Evolutionary conservation across 2,888 invertebrate species (phyloP).

Genomic region (Diadegma fenestrale): DNA sequence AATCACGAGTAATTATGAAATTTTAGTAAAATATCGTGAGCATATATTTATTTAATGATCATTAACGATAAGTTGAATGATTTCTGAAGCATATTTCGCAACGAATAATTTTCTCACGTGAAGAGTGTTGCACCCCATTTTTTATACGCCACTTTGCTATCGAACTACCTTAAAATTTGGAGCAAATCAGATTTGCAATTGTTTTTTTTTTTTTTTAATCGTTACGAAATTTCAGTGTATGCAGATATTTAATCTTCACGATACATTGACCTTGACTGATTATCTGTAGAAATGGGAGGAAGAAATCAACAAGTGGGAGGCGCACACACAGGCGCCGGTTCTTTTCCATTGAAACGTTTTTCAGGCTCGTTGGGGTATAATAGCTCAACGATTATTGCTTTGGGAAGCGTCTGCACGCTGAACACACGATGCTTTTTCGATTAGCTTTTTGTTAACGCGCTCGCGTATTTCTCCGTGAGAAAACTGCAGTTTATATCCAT

Average conservation of each 20-base stretch:
- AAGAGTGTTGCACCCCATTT: too few relatives aligned
- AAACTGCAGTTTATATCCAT: not conserved
- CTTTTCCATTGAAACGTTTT: constrained; percentile 17
- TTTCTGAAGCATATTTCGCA: too few relatives aligned
- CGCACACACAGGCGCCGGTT: constrained; percentile 16
- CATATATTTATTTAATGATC: too few relatives aligned
- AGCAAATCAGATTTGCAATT: not conserved
- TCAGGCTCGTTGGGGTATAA: constrained; percentile 20
- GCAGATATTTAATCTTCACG: not conserved
- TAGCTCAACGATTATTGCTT: not conserved
- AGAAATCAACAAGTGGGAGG: constrained; percentile 34
- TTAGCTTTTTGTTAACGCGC: not conserved
- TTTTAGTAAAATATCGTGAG: too few relatives aligned
- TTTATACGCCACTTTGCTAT: too few relatives aligned
- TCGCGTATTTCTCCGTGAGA: constrained; percentile 1
- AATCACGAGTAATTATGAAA: too few relatives aligned
- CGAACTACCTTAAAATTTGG: too few relatives aligned
- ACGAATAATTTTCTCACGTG: too few relatives aligned
- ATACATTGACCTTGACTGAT: not conserved
- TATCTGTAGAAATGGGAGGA: constrained; percentile 6
- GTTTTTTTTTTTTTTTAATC: not conserved
- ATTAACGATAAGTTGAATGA: too few relatives aligned
- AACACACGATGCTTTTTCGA: constrained; percentile 27
- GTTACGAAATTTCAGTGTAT: not conserved
- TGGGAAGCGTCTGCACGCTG: not conserved